These are phyloP conservation scores for Telmatherina bonti DNA, from an alignment of 2,797 vertebrate genomes.

Conservation along the genomic window DNA sequence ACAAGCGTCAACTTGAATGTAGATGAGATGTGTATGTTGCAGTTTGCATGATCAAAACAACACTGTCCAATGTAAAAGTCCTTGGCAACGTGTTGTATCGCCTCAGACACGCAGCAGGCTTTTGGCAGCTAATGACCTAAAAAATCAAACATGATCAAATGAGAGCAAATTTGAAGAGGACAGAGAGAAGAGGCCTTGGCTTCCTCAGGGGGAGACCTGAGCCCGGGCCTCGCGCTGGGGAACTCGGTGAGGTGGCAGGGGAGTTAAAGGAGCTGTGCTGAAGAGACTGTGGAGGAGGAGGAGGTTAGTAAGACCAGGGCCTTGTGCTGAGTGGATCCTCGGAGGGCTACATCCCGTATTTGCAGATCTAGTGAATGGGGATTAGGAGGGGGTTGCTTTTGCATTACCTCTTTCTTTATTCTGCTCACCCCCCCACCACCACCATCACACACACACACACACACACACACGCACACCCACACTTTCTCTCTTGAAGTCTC, in stretches of 20 bases:
- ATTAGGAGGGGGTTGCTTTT: constrained; percentile 52
- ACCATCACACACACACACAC: no score
- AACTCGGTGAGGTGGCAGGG: constrained; percentile 38
- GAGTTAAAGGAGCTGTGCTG: constrained; percentile 45
- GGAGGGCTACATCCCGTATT: constrained; percentile 67
- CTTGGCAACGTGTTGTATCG: not conserved
- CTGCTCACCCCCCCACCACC: constrained; percentile 43
- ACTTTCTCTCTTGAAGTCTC: constrained; percentile 36
- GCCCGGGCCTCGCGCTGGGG: constrained; percentile 40
- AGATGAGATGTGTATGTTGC: not conserved
- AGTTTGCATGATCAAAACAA: constrained; percentile 34
- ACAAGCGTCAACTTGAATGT: constrained; percentile 8
- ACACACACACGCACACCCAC: not conserved
- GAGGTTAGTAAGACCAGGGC: constrained; percentile 56
- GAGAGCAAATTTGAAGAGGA: constrained; percentile 52
- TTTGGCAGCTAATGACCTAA: constrained; percentile 54
- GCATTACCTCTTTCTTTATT: constrained; percentile 75
- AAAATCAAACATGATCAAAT: constrained; percentile 64
- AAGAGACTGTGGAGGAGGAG: constrained; percentile 49
- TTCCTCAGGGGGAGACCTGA: constrained; percentile 53
- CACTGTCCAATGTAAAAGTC: constrained; percentile 11
- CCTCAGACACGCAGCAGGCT: constrained; percentile 24
- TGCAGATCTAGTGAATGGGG: constrained; percentile 60
- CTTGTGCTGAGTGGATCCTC: constrained; percentile 68
- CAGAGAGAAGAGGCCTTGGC: constrained; percentile 37